Evolutionary conservation across 1,140 invertebrate genomes (phyloP).

Genomic region (Brachionus calyciflorus): DNA sequence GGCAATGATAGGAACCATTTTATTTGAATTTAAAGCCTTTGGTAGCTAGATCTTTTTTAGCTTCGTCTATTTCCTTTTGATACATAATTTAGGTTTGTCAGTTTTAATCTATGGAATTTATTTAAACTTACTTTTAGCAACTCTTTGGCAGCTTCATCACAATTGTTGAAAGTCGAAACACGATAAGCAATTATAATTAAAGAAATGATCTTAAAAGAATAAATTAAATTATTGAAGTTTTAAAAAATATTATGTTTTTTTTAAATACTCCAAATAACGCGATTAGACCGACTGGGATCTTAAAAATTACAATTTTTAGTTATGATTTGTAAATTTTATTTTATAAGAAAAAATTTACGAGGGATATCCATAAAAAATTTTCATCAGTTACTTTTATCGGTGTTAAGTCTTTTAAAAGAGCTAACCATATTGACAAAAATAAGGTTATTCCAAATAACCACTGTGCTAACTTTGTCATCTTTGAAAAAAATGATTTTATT

Average conservation of each 20-base stretch:
- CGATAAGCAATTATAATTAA: constrained; percentile 14
- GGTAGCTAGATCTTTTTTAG: constrained; percentile 32
- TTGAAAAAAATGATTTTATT: not conserved
- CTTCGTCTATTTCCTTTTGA: constrained; percentile 27
- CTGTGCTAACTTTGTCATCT: constrained; percentile 41
- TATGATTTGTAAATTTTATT: not conserved
- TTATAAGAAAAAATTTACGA: not conserved
- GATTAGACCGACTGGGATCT: constrained; percentile 4
- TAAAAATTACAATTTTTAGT: not conserved
- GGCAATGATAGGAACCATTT: not conserved
- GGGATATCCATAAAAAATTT: not conserved
- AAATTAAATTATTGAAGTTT: constrained; percentile 2
- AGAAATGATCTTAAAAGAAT: constrained; percentile 24
- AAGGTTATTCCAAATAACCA: constrained; percentile 8
- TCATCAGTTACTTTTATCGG: constrained; percentile 26
- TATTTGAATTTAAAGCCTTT: constrained; percentile 46
- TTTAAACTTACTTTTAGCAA: not conserved
- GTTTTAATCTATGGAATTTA: too few species aligned
- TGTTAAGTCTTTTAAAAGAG: not conserved
- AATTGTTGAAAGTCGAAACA: constrained; percentile 37
- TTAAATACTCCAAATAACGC: constrained; percentile 17
- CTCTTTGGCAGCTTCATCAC: constrained; percentile 35
- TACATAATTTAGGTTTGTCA: too few species aligned
- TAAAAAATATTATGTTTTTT: not conserved
- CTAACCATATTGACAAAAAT: constrained; percentile 29